phyloP scores from a whole-genome alignment of 2,797 vertebrate species.

The Gastrophryne carolinensis region DNA sequence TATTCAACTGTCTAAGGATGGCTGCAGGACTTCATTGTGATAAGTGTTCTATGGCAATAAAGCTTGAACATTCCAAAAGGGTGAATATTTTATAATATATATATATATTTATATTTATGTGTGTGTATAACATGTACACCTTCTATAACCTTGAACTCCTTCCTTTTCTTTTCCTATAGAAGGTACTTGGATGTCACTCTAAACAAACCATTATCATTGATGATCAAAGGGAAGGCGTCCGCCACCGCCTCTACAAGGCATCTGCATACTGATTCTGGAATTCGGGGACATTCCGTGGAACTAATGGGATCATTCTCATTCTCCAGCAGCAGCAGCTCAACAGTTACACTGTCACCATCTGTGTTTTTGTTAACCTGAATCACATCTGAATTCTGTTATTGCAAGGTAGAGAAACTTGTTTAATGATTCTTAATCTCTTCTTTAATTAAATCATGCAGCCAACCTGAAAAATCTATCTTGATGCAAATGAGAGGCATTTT shows the following conservation, averaged over 20 bases:
- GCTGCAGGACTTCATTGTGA: no score
- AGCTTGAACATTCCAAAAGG: no score
- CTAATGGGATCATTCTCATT: constrained; percentile 99
- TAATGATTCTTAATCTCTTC: constrained; percentile 99
- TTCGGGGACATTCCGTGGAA: constrained; percentile 89
- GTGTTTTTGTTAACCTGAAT: constrained; percentile 99
- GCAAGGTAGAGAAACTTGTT: constrained; percentile 99
- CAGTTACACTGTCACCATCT: constrained; percentile 99
- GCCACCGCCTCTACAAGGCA: constrained; percentile 79
- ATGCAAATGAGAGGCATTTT: constrained; percentile 99
- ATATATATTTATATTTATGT: constrained; percentile 33
- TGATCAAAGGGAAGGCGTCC: constrained; percentile 79
- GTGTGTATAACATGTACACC: constrained; percentile 79
- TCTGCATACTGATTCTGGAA: constrained; percentile 89
- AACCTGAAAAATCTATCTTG: constrained; percentile 99
- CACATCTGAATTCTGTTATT: constrained; percentile 98
- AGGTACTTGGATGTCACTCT: constrained; percentile 78
- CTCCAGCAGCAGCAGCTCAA: constrained; percentile 97
- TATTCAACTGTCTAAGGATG: no score
- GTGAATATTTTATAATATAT: neutral
- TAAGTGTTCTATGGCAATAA: no score
- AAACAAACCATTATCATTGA: constrained; percentile 83
- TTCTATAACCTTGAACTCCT: constrained; percentile 83
- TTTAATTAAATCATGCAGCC: constrained; percentile 99
- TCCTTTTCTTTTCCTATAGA: constrained; percentile 79